Evolutionary conservation across 2,797 vertebrate genomes (phyloP).

Genomic region (Xenentodon cancila): DNA sequence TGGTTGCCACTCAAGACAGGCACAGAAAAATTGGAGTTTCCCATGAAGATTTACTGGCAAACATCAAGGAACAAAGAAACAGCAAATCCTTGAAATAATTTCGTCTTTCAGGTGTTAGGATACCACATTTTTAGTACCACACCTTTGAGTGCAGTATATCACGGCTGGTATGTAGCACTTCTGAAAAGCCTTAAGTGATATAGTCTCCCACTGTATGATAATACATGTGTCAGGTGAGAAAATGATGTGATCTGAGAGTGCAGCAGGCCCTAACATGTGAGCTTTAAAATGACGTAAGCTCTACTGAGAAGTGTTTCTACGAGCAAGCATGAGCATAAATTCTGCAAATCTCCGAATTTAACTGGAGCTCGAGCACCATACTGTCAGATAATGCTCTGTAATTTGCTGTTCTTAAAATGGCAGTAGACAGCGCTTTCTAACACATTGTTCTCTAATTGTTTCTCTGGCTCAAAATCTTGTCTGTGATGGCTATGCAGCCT

Average conservation of each 20-base stretch:
- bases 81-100: constrained; percentile 26
- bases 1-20: no score
- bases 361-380: neutral
- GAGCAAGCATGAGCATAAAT: neutral
- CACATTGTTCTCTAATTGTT: no score
- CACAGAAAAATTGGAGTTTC: neutral
- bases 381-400: neutral
- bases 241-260: constrained; percentile 28
- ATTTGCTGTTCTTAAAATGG: constrained; percentile 9
- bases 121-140: constrained; percentile 34
- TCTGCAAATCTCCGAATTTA: no score
- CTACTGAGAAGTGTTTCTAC: constrained; percentile 9
- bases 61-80: constrained; percentile 14
- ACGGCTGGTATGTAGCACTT: constrained; percentile 34
- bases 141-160: constrained; percentile 44
- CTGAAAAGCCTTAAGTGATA: constrained; percentile 40
- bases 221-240: constrained; percentile 41
- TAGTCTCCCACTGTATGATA: constrained; percentile 29
- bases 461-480: neutral
- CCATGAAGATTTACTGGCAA: constrained; percentile 10
- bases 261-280: constrained; percentile 22
- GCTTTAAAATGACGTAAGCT: constrained; percentile 18
- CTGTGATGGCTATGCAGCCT: neutral
- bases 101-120: constrained; percentile 49
- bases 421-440: neutral